These are phyloP conservation scores for Tenebrosternarchus preto DNA, from an alignment of 2,113 vertebrate genomes.

Conservation along the genomic window DNA sequence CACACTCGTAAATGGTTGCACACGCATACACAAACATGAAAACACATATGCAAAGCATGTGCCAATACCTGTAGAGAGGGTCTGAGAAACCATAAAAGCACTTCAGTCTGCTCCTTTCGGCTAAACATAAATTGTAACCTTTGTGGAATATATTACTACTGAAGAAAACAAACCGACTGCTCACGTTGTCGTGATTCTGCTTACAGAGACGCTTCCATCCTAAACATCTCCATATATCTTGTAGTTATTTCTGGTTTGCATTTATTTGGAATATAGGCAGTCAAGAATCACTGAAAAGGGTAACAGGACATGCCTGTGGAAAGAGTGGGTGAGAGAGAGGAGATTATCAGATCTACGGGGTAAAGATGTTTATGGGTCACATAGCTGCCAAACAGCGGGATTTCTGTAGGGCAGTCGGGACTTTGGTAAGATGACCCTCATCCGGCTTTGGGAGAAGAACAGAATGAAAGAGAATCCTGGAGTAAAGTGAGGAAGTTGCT, in stretches of 20 bases:
- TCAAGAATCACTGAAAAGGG: neutral
- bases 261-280: neutral
- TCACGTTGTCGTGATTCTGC: neutral
- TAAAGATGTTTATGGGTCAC: conserved; percentile 62
- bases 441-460: conserved; percentile 65
- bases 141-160: neutral
- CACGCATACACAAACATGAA: conserved; percentile 11
- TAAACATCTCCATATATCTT: neutral
- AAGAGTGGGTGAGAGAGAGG: conserved; percentile 46
- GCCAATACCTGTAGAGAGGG: no score
- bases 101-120: no score
- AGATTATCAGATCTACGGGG: conserved; percentile 59
- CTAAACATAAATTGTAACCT: neutral
- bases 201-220: neutral
- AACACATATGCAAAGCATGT: no score
- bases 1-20: no score
- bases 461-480: conserved; percentile 57
- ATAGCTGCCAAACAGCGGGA: conserved; percentile 63
- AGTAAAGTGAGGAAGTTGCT: conserved; percentile 59
- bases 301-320: neutral
- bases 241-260: neutral
- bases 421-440: conserved; percentile 71
- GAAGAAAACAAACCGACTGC: neutral
- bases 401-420: conserved; percentile 65
- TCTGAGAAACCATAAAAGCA: no score